Evolutionary conservation across 2,888 invertebrate genomes (phyloP).

Genomic region (Furcula furcula): DNA sequence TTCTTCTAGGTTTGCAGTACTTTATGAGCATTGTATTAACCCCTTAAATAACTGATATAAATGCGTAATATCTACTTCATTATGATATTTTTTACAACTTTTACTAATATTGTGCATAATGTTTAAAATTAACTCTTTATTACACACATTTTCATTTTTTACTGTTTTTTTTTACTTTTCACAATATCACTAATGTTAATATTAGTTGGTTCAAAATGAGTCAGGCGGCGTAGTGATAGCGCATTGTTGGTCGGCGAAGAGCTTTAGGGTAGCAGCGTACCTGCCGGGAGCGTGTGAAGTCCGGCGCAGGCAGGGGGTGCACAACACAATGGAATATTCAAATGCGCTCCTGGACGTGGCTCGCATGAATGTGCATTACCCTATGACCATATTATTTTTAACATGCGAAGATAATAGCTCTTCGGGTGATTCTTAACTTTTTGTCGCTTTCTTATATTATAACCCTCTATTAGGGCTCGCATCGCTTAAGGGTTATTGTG

Average conservation of each 20-base stretch:
- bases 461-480: conserved; percentile 69
- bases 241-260: conserved; percentile 23
- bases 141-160: no score
- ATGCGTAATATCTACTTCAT: no score
- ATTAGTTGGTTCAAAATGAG: conserved; percentile 22
- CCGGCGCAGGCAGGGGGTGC: conserved; percentile 67
- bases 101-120: no score
- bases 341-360: conserved; percentile 79
- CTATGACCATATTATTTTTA: conserved; percentile 82
- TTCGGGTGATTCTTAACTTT: conserved; percentile 81
- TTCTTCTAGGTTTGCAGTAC: no score
- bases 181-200: not conserved
- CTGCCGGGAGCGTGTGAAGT: conserved; percentile 78
- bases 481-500: conserved; percentile 77
- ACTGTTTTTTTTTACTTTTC: no score
- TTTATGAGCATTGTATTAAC: no score
- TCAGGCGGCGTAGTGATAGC: conserved; percentile 23
- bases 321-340: conserved; percentile 68
- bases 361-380: conserved; percentile 77
- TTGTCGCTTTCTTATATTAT: conserved; percentile 67
- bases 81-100: no score
- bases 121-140: no score
- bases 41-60: no score
- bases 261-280: conserved; percentile 36
- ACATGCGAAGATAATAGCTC: conserved; percentile 78